phyloP scores from a whole-genome alignment of 2,797 vertebrate species.

The Ataeniobius toweri region DNA sequence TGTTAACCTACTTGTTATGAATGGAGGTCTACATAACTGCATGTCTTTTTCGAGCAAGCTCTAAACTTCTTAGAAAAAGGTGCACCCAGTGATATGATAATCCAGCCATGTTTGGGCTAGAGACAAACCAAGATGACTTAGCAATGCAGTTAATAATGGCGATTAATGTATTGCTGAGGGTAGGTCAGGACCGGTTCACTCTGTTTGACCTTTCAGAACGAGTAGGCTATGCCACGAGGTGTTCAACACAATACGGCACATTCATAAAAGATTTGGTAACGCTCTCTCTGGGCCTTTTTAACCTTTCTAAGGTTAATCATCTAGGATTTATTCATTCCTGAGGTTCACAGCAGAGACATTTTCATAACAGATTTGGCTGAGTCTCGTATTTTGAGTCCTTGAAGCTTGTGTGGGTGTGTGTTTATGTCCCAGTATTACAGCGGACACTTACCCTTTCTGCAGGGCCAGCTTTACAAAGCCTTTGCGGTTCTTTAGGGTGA shows the following conservation, averaged over 20 bases:
- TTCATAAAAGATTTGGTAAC: constrained; percentile 33
- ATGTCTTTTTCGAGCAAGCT: constrained; percentile 27
- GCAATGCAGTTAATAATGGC: constrained; percentile 1
- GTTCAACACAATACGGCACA: constrained; percentile 25
- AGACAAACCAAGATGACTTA: constrained; percentile 9
- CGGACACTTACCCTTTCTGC: constrained; percentile 86
- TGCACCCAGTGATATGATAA: constrained; percentile 47
- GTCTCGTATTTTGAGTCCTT: constrained; percentile 8
- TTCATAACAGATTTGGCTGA: constrained; percentile 18
- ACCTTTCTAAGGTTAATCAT: constrained; percentile 37
- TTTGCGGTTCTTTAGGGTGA: constrained; percentile 90
- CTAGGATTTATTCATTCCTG: constrained; percentile 16
- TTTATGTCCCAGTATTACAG: constrained; percentile 10
- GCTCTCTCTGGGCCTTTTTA: constrained; percentile 5
- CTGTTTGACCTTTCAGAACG: constrained; percentile 16
- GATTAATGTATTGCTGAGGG: constrained; percentile 10
- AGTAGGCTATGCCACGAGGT: constrained; percentile 2
- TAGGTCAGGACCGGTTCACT: constrained; percentile 15
- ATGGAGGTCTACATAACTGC: constrained; percentile 44
- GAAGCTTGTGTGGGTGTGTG: background rate
- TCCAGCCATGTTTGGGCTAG: constrained; percentile 43
- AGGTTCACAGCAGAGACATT: constrained; percentile 16
- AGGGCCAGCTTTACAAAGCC: constrained; percentile 93
- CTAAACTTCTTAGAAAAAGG: constrained; percentile 64
- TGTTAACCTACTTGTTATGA: constrained; percentile 40